Base-by-base conservation (phyloP, 1,140 invertebrate species). In the Drosophila ogumai region DNA sequence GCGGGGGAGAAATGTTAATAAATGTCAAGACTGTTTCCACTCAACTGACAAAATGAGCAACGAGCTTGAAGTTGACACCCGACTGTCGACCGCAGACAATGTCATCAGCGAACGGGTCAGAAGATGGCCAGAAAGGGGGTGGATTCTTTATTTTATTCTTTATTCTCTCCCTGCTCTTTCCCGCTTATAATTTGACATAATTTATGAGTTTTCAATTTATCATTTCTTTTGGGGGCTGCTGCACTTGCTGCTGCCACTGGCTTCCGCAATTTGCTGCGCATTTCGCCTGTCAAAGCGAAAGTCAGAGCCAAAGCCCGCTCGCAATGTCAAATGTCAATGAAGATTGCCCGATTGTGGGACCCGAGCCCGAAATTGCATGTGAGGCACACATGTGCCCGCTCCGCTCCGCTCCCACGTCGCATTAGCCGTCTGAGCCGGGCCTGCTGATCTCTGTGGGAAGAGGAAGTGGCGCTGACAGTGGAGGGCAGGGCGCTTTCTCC, bases 141-240 rank as follows among this genome's bases (percentile, higher is more conserved):
- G 13, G 41, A 34, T 32, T 55, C 44, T 56, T 57, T 55, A 38
- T 34, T 55, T 43, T 40, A 50, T 50, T 54, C 17, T 19, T 38
- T 49, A 28, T 59, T 46, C 15, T n/a, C 9, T 38, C 5, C 32
- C n/a, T 38, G 8, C 32, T 54, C 6, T 15, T 19, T 22, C 46
- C 38, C 31, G 28, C 38, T 56, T 50, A 75, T 85, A 88, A 84
- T 84, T 90, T 84, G 80, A 78, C 66, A 84, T 84, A 90, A 90
- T 90, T 90, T 85, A 90, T 81, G 85, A 90, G 77, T 81, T 90
- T 90, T 90, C 85, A 85, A 90, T 90, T 85, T 85, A 85, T 90
- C 81, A 81, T 63, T 58, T 52, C 36, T 36, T 54, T 54, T 25
- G 38, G 40, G 43, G 65, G 64, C 22, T 46, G 34, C 44, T 60